phyloP scores from a whole-genome alignment of 2,888 invertebrate genomes.

The Plutella xylostella region DNA sequence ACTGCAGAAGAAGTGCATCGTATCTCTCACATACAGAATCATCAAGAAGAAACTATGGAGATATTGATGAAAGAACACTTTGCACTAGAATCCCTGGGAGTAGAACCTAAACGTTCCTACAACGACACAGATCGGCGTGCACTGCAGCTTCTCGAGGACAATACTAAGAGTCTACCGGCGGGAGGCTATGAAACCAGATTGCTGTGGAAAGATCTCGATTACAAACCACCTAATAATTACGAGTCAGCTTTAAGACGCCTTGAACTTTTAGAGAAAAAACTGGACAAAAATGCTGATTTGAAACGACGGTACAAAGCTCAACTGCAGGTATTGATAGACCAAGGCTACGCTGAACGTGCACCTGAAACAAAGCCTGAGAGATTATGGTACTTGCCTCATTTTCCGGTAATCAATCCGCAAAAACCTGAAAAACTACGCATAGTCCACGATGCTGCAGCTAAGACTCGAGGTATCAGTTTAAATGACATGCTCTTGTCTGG shows the following conservation, averaged over 20 bases:
- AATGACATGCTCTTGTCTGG: not conserved
- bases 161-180: not conserved
- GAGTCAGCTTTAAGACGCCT: not conserved
- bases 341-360: not conserved
- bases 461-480: not conserved
- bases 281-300: not conserved
- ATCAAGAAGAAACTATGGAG: no score
- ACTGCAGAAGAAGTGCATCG: no score
- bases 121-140: no score
- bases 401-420: slow-evolving; percentile 1
- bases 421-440: slow-evolving; percentile 1
- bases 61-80: no score
- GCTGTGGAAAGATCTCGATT: not conserved
- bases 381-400: not conserved
- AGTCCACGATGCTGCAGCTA: not conserved
- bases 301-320: not conserved
- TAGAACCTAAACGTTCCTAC: no score
- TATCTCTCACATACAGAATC: no score
- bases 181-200: not conserved
- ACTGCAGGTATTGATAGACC: not conserved
- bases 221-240: not conserved
- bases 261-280: not conserved
- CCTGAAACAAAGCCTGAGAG: not conserved
- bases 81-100: no score
- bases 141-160: not conserved